A percentile compares a stretch with the other conserved stretches of the same genome.
Conservation (phyloP, 2,113 vertebrate genomes). For the Dipodomys merriami region DNA sequence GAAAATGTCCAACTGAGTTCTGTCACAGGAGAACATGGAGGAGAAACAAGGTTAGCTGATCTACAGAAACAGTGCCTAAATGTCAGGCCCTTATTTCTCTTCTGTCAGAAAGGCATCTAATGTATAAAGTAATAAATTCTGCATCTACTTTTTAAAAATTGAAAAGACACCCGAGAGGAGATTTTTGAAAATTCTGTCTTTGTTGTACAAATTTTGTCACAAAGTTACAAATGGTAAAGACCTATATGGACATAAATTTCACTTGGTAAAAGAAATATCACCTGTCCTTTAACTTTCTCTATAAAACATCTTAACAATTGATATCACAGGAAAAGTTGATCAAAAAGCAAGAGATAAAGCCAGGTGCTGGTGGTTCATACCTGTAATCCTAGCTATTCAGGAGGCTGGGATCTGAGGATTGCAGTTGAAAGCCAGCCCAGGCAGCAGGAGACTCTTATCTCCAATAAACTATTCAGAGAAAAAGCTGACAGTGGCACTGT, state of each 20-base stretch:
- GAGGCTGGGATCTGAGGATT: too few relatives aligned
- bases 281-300: not conserved
- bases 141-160: not conserved
- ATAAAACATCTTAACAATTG: not conserved
- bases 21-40: not conserved
- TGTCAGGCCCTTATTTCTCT: not conserved
- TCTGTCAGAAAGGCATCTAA: not conserved
- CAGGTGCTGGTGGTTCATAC: too few relatives aligned
- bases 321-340: not conserved
- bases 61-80: not conserved
- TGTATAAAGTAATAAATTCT: not conserved
- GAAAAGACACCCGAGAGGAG: not conserved
- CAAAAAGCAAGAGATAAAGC: not conserved
- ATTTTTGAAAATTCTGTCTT: not conserved
- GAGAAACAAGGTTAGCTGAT: not conserved
- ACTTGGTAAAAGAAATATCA: not conserved
- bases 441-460: too few relatives aligned
- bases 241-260: not conserved
- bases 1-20: not conserved
- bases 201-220: not conserved
- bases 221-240: not conserved
- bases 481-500: not conserved
- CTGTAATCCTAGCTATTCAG: too few relatives aligned
- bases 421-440: too few relatives aligned
- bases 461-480: not conserved